These are phyloP conservation scores for Elmis aenea DNA, from an alignment of 2,888 invertebrate genomes.

Conservation along the genomic window DNA sequence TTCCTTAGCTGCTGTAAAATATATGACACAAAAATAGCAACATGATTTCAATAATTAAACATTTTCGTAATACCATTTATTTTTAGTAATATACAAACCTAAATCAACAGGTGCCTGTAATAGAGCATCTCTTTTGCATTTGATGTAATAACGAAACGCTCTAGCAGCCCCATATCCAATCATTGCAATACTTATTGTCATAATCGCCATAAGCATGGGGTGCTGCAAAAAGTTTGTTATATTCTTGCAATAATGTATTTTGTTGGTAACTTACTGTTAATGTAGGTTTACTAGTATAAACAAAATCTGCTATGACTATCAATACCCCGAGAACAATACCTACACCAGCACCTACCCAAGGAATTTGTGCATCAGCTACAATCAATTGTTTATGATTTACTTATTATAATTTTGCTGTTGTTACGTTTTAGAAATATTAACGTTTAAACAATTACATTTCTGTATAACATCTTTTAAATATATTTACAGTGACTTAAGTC, in stretches of 20 bases:
- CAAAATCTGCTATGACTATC: slow-evolving; percentile 64
- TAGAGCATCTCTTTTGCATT: slow-evolving; percentile 50
- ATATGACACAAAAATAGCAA: neutral
- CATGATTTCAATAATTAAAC: neutral
- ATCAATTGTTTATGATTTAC: no score
- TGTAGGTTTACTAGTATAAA: slow-evolving; percentile 60
- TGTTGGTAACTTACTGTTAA: slow-evolving; percentile 56
- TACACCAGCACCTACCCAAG: slow-evolving; percentile 71
- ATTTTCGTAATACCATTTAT: neutral
- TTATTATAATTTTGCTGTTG: no score
- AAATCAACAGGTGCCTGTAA: slow-evolving; percentile 53
- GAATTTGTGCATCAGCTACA: slow-evolving; percentile 64
- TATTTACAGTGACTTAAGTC: no score
- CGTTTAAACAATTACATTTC: slow-evolving; percentile 1
- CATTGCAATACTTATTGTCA: slow-evolving; percentile 63
- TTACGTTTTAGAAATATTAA: neutral
- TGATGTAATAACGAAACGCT: slow-evolving; percentile 51
- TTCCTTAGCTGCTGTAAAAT: slow-evolving; percentile 5
- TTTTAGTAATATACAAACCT: slow-evolving; percentile 19
- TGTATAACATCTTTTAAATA: no score
- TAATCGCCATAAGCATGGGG: slow-evolving; percentile 66
- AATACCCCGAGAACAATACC: slow-evolving; percentile 66
- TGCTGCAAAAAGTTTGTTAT: slow-evolving; percentile 60
- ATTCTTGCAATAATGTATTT: slow-evolving; percentile 2
- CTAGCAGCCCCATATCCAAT: slow-evolving; percentile 64